Conservation (phyloP, 2,888 invertebrate species). For the Dascillus cervinus region DNA sequence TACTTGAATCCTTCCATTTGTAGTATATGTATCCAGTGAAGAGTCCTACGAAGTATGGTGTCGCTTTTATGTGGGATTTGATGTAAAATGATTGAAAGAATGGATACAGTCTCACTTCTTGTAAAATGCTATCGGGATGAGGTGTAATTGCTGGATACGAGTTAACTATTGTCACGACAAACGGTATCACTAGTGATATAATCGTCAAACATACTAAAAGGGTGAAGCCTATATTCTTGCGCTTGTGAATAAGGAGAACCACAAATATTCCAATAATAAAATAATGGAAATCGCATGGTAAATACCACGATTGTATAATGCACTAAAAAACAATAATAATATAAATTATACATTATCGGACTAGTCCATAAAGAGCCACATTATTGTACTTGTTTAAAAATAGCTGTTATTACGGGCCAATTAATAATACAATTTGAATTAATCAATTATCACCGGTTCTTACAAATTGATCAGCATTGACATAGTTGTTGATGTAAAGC, state of each 20-base stretch:
- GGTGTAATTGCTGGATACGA: conserved; percentile 47
- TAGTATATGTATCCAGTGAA: conserved; percentile 46
- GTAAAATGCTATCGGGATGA: conserved; percentile 51
- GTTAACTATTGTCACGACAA: conserved; percentile 46
- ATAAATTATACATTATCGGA: conserved; percentile 1
- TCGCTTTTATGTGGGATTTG: conserved; percentile 53
- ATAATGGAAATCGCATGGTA: conserved; percentile 64
- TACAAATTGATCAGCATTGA: conserved; percentile 41
- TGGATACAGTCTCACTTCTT: conserved; percentile 45
- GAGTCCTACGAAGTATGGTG: conserved; percentile 53
- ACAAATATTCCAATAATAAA: conserved; percentile 50
- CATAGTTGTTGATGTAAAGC: conserved; percentile 54
- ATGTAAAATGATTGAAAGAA: conserved; percentile 51
- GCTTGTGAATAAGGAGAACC: conserved; percentile 42
- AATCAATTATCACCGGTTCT: neutral
- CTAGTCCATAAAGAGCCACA: too few relatives aligned
- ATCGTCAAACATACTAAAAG: conserved; percentile 36
- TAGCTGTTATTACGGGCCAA: too few relatives aligned
- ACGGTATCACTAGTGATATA: conserved; percentile 46
- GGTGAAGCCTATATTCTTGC: conserved; percentile 39
- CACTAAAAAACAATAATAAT: conserved; percentile 46
- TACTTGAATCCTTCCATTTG: conserved; percentile 29
- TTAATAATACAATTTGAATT: neutral
- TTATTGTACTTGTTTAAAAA: too few relatives aligned
- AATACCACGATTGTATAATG: conserved; percentile 60